Percentiles rank a stretch among this genome's conserved stretches.
These are phyloP conservation scores for Tupiocoris notatus DNA, from an alignment of 2,888 invertebrate species.

Conservation along the genomic window DNA sequence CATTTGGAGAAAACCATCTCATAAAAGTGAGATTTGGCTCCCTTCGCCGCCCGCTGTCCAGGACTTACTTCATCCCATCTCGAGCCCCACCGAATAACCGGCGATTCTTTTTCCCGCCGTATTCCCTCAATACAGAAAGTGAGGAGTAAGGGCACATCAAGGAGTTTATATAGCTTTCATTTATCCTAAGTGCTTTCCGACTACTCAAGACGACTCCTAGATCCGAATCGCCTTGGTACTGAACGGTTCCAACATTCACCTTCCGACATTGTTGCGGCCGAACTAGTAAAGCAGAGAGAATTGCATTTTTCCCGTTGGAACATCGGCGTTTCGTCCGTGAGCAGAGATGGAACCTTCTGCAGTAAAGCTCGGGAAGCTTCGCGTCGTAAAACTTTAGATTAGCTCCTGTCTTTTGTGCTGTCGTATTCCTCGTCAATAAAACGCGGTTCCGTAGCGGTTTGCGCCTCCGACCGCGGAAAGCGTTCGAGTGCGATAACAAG, in stretches of 20 bases:
- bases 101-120: slow-evolving; percentile 12
- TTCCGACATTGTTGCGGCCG: background rate
- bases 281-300: background rate
- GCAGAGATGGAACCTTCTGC: background rate
- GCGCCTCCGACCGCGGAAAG: too few relatives aligned
- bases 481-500: too few relatives aligned
- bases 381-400: background rate
- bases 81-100: background rate
- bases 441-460: too few relatives aligned
- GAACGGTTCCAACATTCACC: background rate
- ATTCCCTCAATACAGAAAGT: slow-evolving; percentile 26
- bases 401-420: background rate
- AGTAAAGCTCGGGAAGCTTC: background rate
- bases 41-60: background rate
- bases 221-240: background rate
- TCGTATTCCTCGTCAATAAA: background rate
- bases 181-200: slow-evolving; percentile 2
- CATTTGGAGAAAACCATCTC: slow-evolving; percentile 33
- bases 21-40: slow-evolving; percentile 31
- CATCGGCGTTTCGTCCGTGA: background rate
- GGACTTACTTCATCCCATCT: background rate
- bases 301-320: background rate
- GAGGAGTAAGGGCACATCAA: slow-evolving; percentile 16
- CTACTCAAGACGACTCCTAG: background rate
- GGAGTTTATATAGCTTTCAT: slow-evolving; percentile 39